Evolutionary conservation across 2,888 invertebrate genomes (phyloP).

Genomic region (Tinea trinotella): DNA sequence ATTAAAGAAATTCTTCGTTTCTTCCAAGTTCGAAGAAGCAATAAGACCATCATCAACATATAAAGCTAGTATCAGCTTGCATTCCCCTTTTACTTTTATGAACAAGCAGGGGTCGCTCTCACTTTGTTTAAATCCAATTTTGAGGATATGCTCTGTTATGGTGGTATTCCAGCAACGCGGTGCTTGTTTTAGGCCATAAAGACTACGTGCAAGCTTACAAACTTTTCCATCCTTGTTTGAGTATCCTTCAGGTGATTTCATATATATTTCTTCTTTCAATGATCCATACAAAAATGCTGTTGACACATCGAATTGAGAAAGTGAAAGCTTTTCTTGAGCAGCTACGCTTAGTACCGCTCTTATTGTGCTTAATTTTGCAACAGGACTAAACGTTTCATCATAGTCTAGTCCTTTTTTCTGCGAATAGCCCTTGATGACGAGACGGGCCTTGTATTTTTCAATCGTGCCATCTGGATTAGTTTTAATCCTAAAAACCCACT

Average conservation of each 20-base stretch:
- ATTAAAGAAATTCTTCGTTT: constrained; percentile 3
- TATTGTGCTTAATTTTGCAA: constrained; percentile 21
- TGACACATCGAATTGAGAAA: constrained; percentile 11
- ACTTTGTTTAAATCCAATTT: constrained; percentile 19
- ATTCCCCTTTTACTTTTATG: constrained; percentile 14
- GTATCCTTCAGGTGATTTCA: constrained; percentile 20
- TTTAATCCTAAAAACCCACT: constrained; percentile 26
- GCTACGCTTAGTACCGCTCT: constrained; percentile 20
- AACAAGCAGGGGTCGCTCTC: constrained; percentile 21
- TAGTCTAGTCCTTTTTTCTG: constrained; percentile 23
- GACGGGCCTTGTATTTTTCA: constrained; percentile 26
- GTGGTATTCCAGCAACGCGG: constrained; percentile 19
- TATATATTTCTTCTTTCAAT: constrained; percentile 20
- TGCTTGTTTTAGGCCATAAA: constrained; percentile 22
- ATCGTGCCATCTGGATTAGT: constrained; percentile 24
- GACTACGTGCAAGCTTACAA: constrained; percentile 19
- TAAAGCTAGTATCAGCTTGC: constrained; percentile 19
- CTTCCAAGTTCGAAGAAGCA: not conserved
- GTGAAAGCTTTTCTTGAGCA: constrained; percentile 18
- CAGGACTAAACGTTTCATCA: constrained; percentile 23
- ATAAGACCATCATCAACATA: constrained; percentile 23
- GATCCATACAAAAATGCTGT: constrained; percentile 20
- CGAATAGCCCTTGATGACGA: constrained; percentile 20
- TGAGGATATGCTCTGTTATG: constrained; percentile 14
- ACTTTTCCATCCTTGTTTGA: constrained; percentile 14